Conservation (phyloP, 1,140 invertebrate species). For the Drosophila nigromelanica region DNA sequence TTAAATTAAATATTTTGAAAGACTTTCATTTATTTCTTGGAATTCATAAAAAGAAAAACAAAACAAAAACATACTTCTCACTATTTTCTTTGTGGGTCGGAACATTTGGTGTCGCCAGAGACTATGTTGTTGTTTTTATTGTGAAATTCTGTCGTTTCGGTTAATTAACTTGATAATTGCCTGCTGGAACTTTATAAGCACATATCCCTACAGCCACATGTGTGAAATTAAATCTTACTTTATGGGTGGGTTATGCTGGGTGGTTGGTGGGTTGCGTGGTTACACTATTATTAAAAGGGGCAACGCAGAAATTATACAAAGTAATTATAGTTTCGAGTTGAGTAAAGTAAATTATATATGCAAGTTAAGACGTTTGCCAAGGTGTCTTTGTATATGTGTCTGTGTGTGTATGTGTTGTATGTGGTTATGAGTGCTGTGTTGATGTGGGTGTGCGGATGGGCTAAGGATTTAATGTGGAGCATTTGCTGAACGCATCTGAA, state of each 20-base stretch:
- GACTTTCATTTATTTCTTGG: background rate
- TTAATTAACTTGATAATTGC: constrained; percentile 36
- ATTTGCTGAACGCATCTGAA: constrained; percentile 13
- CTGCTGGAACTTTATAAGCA: constrained; percentile 9
- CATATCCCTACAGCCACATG: background rate
- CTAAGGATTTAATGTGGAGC: constrained; percentile 11
- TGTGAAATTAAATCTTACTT: constrained; percentile 35
- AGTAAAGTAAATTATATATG: constrained; percentile 48
- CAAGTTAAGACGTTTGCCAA: constrained; percentile 67
- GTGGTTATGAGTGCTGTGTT: constrained; percentile 1
- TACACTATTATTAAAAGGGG: constrained; percentile 33
- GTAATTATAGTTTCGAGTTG: constrained; percentile 49
- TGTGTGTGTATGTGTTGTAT: constrained; percentile 22
- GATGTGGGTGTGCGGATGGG: constrained; percentile 5
- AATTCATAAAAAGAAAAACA: background rate
- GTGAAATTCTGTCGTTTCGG: background rate
- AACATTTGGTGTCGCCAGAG: background rate
- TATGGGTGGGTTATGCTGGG: constrained; percentile 6
- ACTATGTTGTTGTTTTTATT: background rate
- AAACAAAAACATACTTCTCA: background rate
- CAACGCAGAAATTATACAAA: constrained; percentile 65
- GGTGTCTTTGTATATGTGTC: constrained; percentile 35
- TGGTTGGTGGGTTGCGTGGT: background rate
- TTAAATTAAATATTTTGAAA: constrained; percentile 10
- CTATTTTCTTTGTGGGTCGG: background rate